Conservation (phyloP, 2,888 invertebrate genomes). For the Lepidochitona cinerea region DNA sequence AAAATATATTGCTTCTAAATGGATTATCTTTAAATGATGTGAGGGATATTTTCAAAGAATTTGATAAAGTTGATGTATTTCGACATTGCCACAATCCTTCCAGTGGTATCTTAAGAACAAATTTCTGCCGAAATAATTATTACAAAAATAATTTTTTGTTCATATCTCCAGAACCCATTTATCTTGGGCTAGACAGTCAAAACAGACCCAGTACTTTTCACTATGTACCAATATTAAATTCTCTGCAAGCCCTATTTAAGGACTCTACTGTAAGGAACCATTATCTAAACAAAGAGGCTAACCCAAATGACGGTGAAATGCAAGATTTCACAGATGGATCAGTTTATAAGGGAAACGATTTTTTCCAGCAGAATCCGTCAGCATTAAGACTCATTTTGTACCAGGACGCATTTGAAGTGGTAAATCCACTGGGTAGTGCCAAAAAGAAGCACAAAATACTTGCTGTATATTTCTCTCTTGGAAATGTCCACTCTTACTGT, state of each 20-base stretch:
- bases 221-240: constrained; percentile 6
- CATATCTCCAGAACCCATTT: constrained; percentile 1
- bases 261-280: not conserved
- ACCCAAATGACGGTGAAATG: not conserved
- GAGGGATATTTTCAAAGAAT: not conserved
- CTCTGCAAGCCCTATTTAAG: not conserved
- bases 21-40: not conserved
- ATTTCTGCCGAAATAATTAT: constrained; percentile 4
- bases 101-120: not conserved
- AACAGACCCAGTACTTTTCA: constrained; percentile 1
- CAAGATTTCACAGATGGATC: not conserved
- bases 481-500: not conserved
- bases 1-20: not conserved
- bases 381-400: not conserved
- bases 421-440: too few species aligned
- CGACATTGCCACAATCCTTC: not conserved
- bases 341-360: not conserved
- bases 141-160: constrained; percentile 9
- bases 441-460: too few species aligned
- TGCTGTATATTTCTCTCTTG: not conserved
- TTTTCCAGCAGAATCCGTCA: not conserved
- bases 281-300: not conserved
- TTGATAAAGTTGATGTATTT: not conserved
- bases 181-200: not conserved
- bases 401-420: not conserved